Percentiles rank a stretch among this genome's conserved stretches.
These are phyloP conservation scores for Chloroceryle amazona DNA, from an alignment of 2,797 vertebrate species.

Conservation along the genomic window DNA sequence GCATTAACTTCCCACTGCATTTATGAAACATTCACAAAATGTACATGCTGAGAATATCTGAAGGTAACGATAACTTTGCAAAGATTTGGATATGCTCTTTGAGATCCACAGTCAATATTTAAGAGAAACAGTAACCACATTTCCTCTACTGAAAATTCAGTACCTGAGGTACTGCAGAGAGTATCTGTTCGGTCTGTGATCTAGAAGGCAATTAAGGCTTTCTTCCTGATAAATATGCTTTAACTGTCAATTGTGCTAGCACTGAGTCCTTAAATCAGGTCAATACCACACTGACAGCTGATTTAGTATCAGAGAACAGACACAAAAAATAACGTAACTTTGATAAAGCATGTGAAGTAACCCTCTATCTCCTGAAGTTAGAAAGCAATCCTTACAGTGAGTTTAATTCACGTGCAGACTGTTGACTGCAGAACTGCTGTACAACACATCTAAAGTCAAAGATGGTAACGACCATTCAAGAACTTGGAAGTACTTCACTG, in stretches of 20 bases:
- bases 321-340: background rate
- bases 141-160: background rate
- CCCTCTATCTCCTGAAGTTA: background rate
- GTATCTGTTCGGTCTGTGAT: background rate
- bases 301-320: background rate
- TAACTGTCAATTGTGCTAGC: background rate
- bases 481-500: background rate
- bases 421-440: background rate
- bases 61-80: background rate
- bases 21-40: background rate
- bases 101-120: background rate
- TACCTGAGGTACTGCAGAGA: fast-evolving
- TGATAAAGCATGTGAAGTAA: background rate
- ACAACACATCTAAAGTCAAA: background rate
- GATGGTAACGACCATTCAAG: background rate
- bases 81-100: background rate
- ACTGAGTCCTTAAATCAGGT: background rate
- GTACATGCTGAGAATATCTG: background rate
- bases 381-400: background rate
- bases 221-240: background rate
- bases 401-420: background rate
- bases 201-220: background rate
- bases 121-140: background rate
- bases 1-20: background rate
- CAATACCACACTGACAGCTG: background rate